Evolutionary conservation across 2,797 vertebrate genomes (phyloP), one percentile per base, ranked within the genome.

Genomic region (Notoglanidium macrostoma): DNA sequence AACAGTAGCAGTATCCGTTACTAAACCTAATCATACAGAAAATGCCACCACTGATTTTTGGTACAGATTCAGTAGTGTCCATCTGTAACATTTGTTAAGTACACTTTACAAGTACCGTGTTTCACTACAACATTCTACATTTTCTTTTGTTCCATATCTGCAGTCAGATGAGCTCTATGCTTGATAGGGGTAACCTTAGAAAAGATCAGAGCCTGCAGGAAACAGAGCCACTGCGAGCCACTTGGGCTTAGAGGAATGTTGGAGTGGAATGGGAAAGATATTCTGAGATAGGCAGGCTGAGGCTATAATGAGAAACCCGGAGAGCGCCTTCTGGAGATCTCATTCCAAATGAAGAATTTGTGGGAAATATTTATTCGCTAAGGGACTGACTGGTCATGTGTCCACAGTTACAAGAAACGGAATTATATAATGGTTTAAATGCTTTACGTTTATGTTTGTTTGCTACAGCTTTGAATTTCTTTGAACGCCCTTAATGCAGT

Each of bases 241-340:
- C 85, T 88, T 77, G 79, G 84, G 79, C 40, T 86, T 86, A 84
- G 80, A 88, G 85, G 80, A 88, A 88, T 88, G 85, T 23, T 83
- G n/a, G 77, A 68, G 72, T 70, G 87, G 61, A 83, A 83, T 72
- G 40, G 72, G 79, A 88, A 86, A 77, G 72, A 86, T 83, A 49
- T 19, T 88, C 57, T 68, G 73, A 85, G 68, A 85, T 83, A 82
- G 84, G 19, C 49, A 14, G 15, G 46, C 79, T 86, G 74, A 14
- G 15, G 46, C 79, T 86, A 81, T 74, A 85, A 82, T 23, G 78
- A 73, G 84, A 76, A 74, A 85, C 44, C 23, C 65, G 40, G 65
- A 72, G 87, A 26, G 61, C 1, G 2, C 49, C 44, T 35, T 21
- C 54, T 80, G 55, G 29, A 85, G 87, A 85, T 54, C 54, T 81